phyloP scores from a whole-genome alignment of 2,113 vertebrate genomes.

The Cervus canadensis region DNA sequence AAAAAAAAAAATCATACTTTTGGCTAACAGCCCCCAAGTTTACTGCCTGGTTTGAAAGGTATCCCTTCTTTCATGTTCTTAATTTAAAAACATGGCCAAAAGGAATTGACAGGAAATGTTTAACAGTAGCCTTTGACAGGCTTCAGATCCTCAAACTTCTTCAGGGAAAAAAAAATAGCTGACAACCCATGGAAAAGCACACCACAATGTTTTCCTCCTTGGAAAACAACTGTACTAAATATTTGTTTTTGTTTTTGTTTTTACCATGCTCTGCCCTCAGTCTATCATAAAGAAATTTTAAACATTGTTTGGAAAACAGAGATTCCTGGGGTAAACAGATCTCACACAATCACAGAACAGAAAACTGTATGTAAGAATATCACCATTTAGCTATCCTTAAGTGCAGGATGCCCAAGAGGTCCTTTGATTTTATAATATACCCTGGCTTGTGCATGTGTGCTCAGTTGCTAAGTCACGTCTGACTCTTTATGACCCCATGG shows the following conservation, averaged over 20 bases:
- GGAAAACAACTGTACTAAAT: not conserved
- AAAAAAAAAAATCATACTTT: slow-evolving; percentile 50
- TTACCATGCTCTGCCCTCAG: not conserved
- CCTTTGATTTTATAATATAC: not conserved
- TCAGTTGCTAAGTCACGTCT: not conserved
- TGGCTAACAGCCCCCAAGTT: slow-evolving; percentile 55
- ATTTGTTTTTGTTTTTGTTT: not conserved
- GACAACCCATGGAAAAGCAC: not conserved
- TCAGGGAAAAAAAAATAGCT: not conserved
- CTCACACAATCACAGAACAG: not conserved
- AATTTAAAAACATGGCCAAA: slow-evolving; percentile 25
- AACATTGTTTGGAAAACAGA: not conserved
- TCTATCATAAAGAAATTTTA: not conserved
- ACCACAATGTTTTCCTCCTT: not conserved
- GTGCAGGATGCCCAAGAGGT: not conserved
- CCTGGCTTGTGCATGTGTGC: not conserved
- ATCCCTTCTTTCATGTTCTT: slow-evolving; percentile 40
- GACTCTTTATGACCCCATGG: not conserved
- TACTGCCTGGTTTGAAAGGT: slow-evolving; percentile 27
- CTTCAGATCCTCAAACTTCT: not conserved
- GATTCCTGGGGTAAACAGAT: not conserved
- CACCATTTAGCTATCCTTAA: not conserved
- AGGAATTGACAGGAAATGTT: not conserved
- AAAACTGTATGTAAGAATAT: not conserved
- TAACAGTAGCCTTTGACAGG: not conserved